phyloP scores from a whole-genome alignment of 2,113 vertebrate genomes.

The Oxyruncus cristatus region DNA sequence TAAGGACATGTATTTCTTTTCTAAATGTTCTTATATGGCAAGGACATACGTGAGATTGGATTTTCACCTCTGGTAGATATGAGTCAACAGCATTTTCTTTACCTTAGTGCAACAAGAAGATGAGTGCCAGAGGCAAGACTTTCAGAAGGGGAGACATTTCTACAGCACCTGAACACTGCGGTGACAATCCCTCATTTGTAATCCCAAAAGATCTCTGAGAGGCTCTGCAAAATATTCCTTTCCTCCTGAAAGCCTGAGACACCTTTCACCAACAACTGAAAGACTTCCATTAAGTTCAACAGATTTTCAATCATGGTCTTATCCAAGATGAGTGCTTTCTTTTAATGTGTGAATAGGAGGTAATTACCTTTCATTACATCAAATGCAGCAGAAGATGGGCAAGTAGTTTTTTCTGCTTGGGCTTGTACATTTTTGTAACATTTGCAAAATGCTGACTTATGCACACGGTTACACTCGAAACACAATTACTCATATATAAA shows the following conservation, averaged over 20 bases:
- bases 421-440: constrained; percentile 29
- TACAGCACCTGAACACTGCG: background rate
- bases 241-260: background rate
- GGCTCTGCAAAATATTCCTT: background rate
- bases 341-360: constrained; percentile 20
- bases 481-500: constrained; percentile 43
- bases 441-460: constrained; percentile 49
- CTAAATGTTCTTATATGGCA: constrained; percentile 8
- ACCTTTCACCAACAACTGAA: background rate
- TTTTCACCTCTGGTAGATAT: constrained; percentile 9
- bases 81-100: constrained; percentile 22
- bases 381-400: constrained; percentile 25
- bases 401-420: constrained; percentile 29
- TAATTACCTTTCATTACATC: constrained; percentile 38
- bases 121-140: background rate
- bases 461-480: constrained; percentile 19
- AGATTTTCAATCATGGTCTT: background rate
- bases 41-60: constrained; percentile 22
- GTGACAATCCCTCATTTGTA: background rate
- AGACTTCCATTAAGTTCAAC: background rate
- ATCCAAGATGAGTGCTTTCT: background rate
- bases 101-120: background rate
- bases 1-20: constrained; percentile 61
- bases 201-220: background rate
- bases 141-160: background rate